A percentile compares a stretch with the other conserved stretches of the same genome.
phyloP scores from a whole-genome alignment of 2,888 invertebrate genomes.

The Cryptophagus acutangulus region DNA sequence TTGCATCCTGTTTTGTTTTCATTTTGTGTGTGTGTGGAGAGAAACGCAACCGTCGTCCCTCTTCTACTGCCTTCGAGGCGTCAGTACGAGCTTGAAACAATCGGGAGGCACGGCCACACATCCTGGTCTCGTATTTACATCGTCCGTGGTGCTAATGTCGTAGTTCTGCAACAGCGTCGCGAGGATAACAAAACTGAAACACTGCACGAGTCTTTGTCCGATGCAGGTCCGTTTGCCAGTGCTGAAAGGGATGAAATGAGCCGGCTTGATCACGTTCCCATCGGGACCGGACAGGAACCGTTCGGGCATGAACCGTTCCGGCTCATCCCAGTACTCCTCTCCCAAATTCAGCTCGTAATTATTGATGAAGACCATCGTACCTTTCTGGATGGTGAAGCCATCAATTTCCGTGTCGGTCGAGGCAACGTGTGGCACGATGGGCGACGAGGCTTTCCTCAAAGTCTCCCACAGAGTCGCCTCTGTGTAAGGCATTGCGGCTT shows the following conservation, averaged over 20 bases:
- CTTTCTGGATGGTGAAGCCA: constrained; percentile 68
- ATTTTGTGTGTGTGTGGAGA: background rate
- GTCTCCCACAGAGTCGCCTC: constrained; percentile 79
- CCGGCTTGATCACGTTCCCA: constrained; percentile 53
- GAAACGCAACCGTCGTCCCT: background rate
- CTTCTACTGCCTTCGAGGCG: constrained; percentile 45
- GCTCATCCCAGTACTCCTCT: constrained; percentile 66
- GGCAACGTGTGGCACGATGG: constrained; percentile 86
- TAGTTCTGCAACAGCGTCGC: constrained; percentile 69
- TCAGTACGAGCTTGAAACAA: constrained; percentile 60
- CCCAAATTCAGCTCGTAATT: constrained; percentile 77
- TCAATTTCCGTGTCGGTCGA: constrained; percentile 68
- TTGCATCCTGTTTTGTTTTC: background rate
- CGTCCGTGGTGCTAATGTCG: constrained; percentile 57
- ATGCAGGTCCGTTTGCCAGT: constrained; percentile 84
- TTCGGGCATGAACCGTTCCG: constrained; percentile 68
- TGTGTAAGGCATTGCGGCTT: constrained; percentile 67
- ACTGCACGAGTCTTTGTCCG: constrained; percentile 73
- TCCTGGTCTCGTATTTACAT: constrained; percentile 59
- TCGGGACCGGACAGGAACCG: constrained; percentile 59
- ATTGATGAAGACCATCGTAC: constrained; percentile 77
- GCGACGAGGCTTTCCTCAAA: constrained; percentile 73
- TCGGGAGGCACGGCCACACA: constrained; percentile 72
- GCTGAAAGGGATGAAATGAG: constrained; percentile 80
- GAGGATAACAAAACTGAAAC: constrained; percentile 69